These are phyloP conservation scores for Nasalis larvatus DNA, from an alignment of 2,113 vertebrate genomes.

Conservation along the genomic window DNA sequence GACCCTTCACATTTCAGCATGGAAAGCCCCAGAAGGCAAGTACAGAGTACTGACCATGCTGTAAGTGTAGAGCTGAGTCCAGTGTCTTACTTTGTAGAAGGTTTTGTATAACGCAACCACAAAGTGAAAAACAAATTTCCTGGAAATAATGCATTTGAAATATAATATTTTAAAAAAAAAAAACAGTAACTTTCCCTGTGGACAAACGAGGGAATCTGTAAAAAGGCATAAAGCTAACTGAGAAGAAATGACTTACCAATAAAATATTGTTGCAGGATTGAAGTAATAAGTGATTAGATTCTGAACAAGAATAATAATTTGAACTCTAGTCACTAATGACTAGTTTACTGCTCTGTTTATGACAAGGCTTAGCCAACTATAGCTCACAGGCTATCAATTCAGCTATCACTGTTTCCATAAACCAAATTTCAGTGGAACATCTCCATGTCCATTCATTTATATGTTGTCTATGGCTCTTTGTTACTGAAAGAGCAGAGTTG, in stretches of 20 bases:
- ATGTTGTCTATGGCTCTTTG: not conserved
- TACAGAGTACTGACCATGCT: not conserved
- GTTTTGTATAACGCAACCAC: not conserved
- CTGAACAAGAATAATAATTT: not conserved
- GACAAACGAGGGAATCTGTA: not conserved
- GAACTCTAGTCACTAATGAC: not conserved
- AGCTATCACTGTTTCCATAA: not conserved
- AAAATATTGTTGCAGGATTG: not conserved
- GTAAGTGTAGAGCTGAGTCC: not conserved
- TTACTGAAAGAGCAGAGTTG: not conserved
- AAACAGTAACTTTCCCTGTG: not conserved
- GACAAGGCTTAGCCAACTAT: not conserved
- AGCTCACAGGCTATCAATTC: not conserved
- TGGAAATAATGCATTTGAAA: not conserved
- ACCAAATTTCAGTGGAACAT: not conserved
- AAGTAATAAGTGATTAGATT: not conserved
- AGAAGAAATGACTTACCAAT: not conserved
- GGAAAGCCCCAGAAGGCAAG: not conserved
- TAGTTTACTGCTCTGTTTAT: not conserved
- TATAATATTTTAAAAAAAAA: not conserved
- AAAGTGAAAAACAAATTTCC: not conserved
- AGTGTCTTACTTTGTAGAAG: not conserved
- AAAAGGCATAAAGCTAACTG: not conserved
- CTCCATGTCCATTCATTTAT: not conserved
- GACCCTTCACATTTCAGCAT: not conserved